These are phyloP conservation scores for Sebastes matsubarae DNA, from an alignment of 2,797 vertebrate genomes.

Conservation along the genomic window DNA sequence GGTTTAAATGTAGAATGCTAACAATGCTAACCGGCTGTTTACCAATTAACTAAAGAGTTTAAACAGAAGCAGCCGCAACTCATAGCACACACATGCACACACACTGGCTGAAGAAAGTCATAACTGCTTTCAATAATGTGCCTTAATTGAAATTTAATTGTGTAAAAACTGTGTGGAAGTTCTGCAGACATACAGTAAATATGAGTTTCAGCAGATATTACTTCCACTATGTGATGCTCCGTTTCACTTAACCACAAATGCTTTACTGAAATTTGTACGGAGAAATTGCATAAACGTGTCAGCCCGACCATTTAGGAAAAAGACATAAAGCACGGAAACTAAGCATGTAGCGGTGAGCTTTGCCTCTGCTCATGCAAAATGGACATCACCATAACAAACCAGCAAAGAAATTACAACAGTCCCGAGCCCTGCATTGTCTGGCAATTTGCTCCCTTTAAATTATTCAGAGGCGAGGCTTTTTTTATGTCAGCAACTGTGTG, in stretches of 20 bases:
- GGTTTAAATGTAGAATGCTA: conserved; percentile 56
- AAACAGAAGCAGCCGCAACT: conserved; percentile 15
- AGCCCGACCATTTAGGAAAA: conserved; percentile 21
- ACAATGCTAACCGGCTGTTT: conserved; percentile 48
- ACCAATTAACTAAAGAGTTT: conserved; percentile 20
- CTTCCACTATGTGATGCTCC: neutral
- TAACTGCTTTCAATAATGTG: conserved; percentile 11
- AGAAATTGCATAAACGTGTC: conserved; percentile 25
- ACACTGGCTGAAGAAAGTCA: neutral
- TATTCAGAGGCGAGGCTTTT: conserved; percentile 87
- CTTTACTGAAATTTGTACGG: conserved; percentile 12
- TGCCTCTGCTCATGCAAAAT: conserved; percentile 54
- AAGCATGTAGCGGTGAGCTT: conserved; percentile 46
- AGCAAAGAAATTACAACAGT: conserved; percentile 72
- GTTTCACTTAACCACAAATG: conserved; percentile 12
- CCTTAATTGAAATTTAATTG: conserved; percentile 9
- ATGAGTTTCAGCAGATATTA: conserved; percentile 7
- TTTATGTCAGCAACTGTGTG: conserved; percentile 84
- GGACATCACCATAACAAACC: conserved; percentile 71
- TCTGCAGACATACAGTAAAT: conserved; percentile 17
- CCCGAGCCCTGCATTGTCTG: conserved; percentile 86
- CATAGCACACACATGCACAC: neutral
- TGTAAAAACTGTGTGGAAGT: neutral
- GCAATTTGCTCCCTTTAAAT: conserved; percentile 92
- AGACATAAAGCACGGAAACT: conserved; percentile 47